Evolutionary conservation across 1,140 invertebrate genomes (phyloP).

Genomic region (Teleogryllus occipitalis): DNA sequence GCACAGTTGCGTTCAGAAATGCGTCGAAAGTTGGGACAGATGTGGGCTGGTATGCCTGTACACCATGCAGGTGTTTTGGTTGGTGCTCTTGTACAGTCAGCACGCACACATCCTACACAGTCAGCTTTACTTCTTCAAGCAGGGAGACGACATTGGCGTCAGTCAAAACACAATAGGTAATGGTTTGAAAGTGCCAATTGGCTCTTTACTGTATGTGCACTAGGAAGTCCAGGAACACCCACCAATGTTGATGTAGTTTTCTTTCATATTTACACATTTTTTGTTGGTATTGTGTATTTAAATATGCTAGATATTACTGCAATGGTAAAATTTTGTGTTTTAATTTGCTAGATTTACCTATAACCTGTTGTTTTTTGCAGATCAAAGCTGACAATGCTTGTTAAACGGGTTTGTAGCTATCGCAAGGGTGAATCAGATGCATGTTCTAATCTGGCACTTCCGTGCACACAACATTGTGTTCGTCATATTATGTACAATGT

Average conservation of each 20-base stretch:
- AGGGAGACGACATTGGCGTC: neutral
- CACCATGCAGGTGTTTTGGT: constrained; percentile 31
- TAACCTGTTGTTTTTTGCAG: constrained; percentile 3
- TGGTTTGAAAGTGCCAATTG: neutral
- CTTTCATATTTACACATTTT: no score
- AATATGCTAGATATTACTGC: no score
- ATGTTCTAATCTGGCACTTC: constrained; percentile 59
- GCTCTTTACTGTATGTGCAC: no score
- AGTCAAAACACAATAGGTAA: constrained; percentile 8
- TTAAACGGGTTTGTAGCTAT: constrained; percentile 16
- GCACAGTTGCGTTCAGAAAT: constrained; percentile 13
- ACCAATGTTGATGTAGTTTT: no score
- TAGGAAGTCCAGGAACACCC: no score
- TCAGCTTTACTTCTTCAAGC: constrained; percentile 12
- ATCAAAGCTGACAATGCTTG: constrained; percentile 20
- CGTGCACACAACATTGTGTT: constrained; percentile 73
- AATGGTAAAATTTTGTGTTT: no score
- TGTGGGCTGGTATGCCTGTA: constrained; percentile 31
- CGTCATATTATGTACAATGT: constrained; percentile 79
- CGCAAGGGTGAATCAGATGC: constrained; percentile 29
- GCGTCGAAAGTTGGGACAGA: constrained; percentile 25
- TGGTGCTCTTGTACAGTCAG: constrained; percentile 16
- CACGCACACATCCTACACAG: constrained; percentile 12
- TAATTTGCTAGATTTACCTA: no score
- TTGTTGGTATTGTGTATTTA: no score